phyloP scores from a whole-genome alignment of 2,113 vertebrate species.

The Protobothrops flavoviridis region DNA sequence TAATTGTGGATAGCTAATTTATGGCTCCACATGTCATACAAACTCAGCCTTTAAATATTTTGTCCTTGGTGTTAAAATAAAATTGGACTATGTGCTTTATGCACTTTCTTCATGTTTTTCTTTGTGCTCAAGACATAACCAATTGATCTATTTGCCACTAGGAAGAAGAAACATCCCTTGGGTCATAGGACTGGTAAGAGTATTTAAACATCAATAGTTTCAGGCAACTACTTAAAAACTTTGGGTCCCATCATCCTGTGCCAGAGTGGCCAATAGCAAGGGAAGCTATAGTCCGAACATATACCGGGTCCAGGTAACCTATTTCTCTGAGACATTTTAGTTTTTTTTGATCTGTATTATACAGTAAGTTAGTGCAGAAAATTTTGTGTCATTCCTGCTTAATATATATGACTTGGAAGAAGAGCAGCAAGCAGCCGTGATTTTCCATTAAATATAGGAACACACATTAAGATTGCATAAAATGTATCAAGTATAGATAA shows the following conservation, averaged over 20 bases:
- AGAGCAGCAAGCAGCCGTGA: neutral
- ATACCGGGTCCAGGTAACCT: neutral
- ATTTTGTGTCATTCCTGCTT: neutral
- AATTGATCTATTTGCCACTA: neutral
- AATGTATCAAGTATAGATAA: neutral
- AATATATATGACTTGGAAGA: neutral
- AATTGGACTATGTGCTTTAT: neutral
- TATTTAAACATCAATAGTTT: neutral
- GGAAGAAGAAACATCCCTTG: neutral
- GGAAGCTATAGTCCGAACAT: neutral
- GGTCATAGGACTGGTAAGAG: no score
- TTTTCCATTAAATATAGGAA: neutral
- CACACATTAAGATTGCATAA: neutral
- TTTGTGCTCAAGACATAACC: neutral
- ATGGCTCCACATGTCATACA: neutral
- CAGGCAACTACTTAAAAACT: neutral
- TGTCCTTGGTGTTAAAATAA: neutral
- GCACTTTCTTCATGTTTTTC: neutral
- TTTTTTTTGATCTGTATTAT: neutral
- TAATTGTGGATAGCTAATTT: neutral
- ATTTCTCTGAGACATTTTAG: neutral
- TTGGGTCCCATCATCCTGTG: neutral
- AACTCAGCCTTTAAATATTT: neutral
- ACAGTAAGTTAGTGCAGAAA: neutral
- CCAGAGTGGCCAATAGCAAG: neutral